A percentile compares a stretch with the other conserved stretches of the same genome.
Conservation (phyloP, 2,888 invertebrate species). For the Alitta virens region DNA sequence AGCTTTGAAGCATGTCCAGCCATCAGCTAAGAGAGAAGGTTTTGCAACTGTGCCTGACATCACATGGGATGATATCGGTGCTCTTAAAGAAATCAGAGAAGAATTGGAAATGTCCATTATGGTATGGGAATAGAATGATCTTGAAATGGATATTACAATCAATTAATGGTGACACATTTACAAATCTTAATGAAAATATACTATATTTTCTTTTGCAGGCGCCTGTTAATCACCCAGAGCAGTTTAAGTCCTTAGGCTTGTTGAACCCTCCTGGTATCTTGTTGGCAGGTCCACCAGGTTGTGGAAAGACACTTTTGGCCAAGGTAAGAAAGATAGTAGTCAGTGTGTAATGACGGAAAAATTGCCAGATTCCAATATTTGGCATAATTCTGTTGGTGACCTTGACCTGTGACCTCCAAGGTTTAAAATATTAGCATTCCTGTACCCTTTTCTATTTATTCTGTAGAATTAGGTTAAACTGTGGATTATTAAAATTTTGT, state of each 20-base stretch:
- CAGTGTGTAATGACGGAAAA: neutral
- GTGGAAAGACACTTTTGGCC: conserved; percentile 85
- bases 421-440: neutral
- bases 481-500: neutral
- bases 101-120: conserved; percentile 87
- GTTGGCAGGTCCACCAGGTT: conserved; percentile 93
- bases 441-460: no score
- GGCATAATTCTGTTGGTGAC: no score
- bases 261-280: conserved; percentile 83
- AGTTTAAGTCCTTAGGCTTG: conserved; percentile 76
- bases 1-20: conserved; percentile 81
- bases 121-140: no score
- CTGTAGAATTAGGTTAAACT: neutral
- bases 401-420: neutral
- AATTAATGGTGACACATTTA: no score
- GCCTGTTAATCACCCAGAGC: conserved; percentile 83
- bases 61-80: conserved; percentile 96
- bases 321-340: conserved; percentile 62
- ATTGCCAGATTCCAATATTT: neutral
- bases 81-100: conserved; percentile 80
- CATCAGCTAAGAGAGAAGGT: conserved; percentile 93
- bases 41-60: conserved; percentile 97
- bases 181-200: no score
- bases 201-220: conserved; percentile 61
- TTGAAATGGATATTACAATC: no score